Conservation (phyloP, 2,888 invertebrate genomes). For the Stegana nigrithorax region DNA sequence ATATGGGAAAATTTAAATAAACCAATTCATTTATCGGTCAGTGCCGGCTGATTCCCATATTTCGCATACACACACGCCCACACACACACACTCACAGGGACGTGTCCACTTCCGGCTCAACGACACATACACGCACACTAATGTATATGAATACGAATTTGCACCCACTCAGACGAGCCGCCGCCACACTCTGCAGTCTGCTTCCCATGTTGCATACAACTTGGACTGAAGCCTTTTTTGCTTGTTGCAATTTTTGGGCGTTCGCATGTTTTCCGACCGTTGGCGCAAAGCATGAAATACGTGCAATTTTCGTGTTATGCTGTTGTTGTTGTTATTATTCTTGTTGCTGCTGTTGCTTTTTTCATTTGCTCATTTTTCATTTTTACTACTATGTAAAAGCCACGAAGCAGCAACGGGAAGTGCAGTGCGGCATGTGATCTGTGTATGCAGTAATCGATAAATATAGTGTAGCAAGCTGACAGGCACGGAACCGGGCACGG, state of each 20-base stretch:
- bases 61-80: constrained; percentile 29
- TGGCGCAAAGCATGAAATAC: constrained; percentile 46
- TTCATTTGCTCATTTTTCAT: background rate
- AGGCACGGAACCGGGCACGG: background rate
- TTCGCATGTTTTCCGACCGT: background rate
- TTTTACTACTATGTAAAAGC: background rate
- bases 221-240: constrained; percentile 5
- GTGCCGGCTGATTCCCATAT: constrained; percentile 43
- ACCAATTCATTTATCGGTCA: constrained; percentile 53
- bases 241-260: constrained; percentile 16
- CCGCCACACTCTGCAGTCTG: background rate
- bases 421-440: constrained; percentile 12
- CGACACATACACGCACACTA: background rate
- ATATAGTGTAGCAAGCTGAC: constrained; percentile 44
- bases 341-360: background rate
- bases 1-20: constrained; percentile 54
- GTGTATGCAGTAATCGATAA: constrained; percentile 56
- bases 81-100: background rate
- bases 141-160: background rate
- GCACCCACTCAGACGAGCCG: too few relatives aligned
- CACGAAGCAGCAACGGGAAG: background rate
- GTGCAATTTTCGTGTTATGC: constrained; percentile 54
- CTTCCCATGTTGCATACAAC: background rate
- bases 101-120: constrained; percentile 47
- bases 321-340: background rate